Conservation (phyloP, 2,113 vertebrate species). For the Coturnix japonica region DNA sequence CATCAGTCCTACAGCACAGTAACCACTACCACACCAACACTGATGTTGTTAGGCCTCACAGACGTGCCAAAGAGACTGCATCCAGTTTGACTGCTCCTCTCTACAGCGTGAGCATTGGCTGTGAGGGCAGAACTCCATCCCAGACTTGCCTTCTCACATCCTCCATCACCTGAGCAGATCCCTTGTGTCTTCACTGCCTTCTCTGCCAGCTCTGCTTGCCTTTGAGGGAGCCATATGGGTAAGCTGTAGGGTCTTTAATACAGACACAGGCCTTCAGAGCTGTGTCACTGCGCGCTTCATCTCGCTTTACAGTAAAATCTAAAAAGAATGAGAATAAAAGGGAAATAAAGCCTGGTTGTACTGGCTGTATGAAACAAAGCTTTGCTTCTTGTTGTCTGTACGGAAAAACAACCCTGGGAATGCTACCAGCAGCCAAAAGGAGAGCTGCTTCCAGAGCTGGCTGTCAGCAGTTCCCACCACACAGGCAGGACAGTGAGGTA, state of each 20-base stretch:
- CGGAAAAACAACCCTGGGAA: neutral
- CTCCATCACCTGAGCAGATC: neutral
- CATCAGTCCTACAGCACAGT: neutral
- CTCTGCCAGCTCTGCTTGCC: neutral
- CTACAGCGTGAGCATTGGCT: neutral
- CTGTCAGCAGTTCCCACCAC: neutral
- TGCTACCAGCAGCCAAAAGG: neutral
- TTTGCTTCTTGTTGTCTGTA: neutral
- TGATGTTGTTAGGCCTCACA: rapidly evolving
- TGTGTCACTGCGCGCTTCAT: neutral
- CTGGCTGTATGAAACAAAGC: neutral
- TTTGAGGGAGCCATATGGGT: neutral
- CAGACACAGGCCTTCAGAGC: neutral
- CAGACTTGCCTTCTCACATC: rapidly evolving
- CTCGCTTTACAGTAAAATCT: neutral
- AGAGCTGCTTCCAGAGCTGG: neutral
- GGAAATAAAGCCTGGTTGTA: neutral
- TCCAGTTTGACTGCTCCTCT: rapidly evolving
- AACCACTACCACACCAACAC: neutral
- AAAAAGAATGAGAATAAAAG: neutral
- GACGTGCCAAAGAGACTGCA: neutral
- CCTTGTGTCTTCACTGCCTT: rapidly evolving
- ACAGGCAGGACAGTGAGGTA: neutral
- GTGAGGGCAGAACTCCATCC: rapidly evolving
- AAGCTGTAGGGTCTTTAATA: neutral